Base-by-base conservation (phyloP, 1,140 invertebrate genomes). In the Neotoxoptera formosana region DNA sequence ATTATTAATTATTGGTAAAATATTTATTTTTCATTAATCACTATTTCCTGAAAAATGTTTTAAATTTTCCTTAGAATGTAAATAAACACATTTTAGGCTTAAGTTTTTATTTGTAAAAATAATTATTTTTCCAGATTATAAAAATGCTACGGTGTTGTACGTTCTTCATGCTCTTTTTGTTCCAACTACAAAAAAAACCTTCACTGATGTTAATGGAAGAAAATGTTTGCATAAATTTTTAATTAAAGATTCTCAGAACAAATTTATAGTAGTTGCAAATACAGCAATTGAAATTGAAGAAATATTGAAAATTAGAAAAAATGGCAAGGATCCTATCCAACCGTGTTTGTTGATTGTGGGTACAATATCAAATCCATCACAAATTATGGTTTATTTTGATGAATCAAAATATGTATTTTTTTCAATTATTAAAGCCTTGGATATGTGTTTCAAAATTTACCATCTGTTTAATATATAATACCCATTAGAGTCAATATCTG, bases 371-470 rank as follows among this genome's bases (percentile, higher is more conserved):
- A 41, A 83, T 41, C 81, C 81, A 41, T 81, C 14, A 6, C 67
- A 81, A 34, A 81, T 34, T 11, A 34, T 81, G 67, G n/a, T 81
- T 20, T 81, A 81, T 81, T 81, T 81, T n/a, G n/a, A n/a, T n/a
- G n/a, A n/a, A n/a, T n/a, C n/a, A n/a, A n/a, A n/a, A n/a, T n/a
- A n/a, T n/a, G n/a, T 34, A 76, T 30, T 76, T 30, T 76, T 76
- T 76, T 76, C 67, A n/a, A 76, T 76, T 76, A n/a, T 76, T 34
- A 81, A 81, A 81, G 67, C 67, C 30, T 34, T 81, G 7, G 67
- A 81, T 81, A 81, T 81, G n/a, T 81, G 67, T 34, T 81, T 81
- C 11, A 81, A 81, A 81, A 36, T 81, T 81, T 81, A 81, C n/a
- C n/a, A 81, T n/a, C 2, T 81, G 8, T 81, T 81, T 81, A 81